Percentiles rank a stretch among this genome's conserved stretches.
phyloP scores from a whole-genome alignment of 2,113 vertebrate species.

The Probosciger aterrimus region DNA sequence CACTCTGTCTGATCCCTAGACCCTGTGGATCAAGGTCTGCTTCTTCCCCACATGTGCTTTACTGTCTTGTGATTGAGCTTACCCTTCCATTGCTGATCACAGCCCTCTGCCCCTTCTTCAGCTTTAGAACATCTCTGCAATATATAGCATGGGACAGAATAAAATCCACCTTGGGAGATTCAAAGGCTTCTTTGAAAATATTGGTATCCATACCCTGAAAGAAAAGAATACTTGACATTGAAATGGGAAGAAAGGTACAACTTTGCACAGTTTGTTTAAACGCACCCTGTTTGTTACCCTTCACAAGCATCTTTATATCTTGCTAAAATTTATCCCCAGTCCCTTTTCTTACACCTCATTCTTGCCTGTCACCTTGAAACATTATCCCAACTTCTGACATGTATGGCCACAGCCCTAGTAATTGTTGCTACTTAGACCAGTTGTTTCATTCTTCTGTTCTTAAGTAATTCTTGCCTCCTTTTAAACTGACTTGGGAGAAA shows the following conservation, averaged over 20 bases:
- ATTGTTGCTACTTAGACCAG: background rate
- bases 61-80: slow-evolving; percentile 50
- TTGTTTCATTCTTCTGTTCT: background rate
- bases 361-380: background rate
- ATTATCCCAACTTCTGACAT: background rate
- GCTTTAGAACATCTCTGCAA: slow-evolving; percentile 90
- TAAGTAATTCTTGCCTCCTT: background rate
- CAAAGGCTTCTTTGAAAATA: slow-evolving; percentile 87
- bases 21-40: background rate
- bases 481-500: background rate
- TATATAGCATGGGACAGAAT: slow-evolving; percentile 89
- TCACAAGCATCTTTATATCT: background rate
- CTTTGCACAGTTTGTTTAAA: background rate
- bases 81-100: slow-evolving; percentile 97
- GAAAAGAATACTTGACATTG: slow-evolving; percentile 2
- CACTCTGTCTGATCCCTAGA: background rate
- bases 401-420: background rate
- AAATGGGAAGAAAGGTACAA: background rate
- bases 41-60: background rate
- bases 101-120: slow-evolving; percentile 91
- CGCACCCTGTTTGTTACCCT: background rate
- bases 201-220: slow-evolving; percentile 91
- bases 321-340: background rate
- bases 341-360: background rate
- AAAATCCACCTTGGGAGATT: slow-evolving; percentile 86